Conservation (phyloP, 2,888 invertebrate genomes). For the Lordiphosa fenestrarum region DNA sequence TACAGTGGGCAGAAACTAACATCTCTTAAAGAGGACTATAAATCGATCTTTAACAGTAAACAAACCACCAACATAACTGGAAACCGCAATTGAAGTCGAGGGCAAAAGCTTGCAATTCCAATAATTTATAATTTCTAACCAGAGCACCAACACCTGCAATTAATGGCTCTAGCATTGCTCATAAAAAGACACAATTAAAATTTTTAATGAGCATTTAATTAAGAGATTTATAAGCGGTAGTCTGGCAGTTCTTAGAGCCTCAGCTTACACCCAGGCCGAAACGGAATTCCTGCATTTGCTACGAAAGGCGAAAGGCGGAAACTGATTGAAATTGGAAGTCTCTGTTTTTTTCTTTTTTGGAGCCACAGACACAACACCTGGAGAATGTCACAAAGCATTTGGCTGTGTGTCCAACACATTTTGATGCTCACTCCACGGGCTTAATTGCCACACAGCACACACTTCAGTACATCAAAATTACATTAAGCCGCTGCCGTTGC, state of each 20-base stretch:
- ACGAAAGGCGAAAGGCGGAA: constrained; percentile 62
- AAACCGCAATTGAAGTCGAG: no score
- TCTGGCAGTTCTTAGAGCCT: background rate
- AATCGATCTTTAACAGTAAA: no score
- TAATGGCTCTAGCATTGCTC: constrained; percentile 7
- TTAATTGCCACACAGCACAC: constrained; percentile 26
- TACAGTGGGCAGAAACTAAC: no score
- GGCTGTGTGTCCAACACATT: constrained; percentile 9
- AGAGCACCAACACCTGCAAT: constrained; percentile 31
- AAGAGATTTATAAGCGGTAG: constrained; percentile 59
- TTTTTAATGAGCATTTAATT: constrained; percentile 60
- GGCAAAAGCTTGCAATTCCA: no score
- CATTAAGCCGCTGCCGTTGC: constrained; percentile 38
- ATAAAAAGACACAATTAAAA: constrained; percentile 33
- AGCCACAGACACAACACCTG: constrained; percentile 18
- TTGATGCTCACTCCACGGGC: constrained; percentile 10
- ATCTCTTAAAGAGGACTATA: no score
- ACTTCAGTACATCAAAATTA: constrained; percentile 58
- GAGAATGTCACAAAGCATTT: constrained; percentile 51
- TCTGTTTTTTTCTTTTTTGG: constrained; percentile 4
- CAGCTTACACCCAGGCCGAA: background rate
- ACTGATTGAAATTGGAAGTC: constrained; percentile 5
- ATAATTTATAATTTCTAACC: constrained; percentile 18
- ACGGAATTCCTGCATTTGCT: background rate
- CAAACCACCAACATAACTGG: no score